Percentiles rank a stretch among this genome's conserved stretches.
phyloP scores from a whole-genome alignment of 1,140 invertebrate species.

The Drosophila guanche region DNA sequence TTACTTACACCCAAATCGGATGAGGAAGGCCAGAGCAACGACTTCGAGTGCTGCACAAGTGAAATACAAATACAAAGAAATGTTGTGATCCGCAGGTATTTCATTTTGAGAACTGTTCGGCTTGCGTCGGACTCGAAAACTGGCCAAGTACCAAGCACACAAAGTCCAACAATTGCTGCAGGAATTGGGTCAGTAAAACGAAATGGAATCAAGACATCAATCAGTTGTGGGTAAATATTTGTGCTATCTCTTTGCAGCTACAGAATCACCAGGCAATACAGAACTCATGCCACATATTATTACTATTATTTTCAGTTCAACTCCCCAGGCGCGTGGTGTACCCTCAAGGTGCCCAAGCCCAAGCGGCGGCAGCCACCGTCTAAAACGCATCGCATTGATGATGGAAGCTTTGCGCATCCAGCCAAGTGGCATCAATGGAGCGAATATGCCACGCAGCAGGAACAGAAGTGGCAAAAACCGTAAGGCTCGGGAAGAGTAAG shows the following conservation, averaged over 20 bases:
- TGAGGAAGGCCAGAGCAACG: conserved; percentile 49
- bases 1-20: conserved; percentile 44
- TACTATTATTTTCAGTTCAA: conserved; percentile 16
- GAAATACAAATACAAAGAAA: not conserved
- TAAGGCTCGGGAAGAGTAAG: no score
- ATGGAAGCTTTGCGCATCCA: conserved; percentile 36
- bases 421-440: conserved; percentile 61
- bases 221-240: conserved; percentile 61
- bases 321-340: not conserved
- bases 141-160: conserved; percentile 26
- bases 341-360: conserved; percentile 53
- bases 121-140: conserved; percentile 29
- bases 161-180: conserved; percentile 9
- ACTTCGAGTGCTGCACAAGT: not conserved
- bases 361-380: conserved; percentile 34
- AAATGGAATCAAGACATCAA: conserved; percentile 59
- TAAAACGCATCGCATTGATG: conserved; percentile 66
- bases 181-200: conserved; percentile 50
- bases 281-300: not conserved
- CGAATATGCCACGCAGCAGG: conserved; percentile 19
- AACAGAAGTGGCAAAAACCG: conserved; percentile 37
- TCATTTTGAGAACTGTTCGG: conserved; percentile 33
- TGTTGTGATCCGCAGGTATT: not conserved
- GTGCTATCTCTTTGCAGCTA: conserved; percentile 41
- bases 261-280: not conserved